These are phyloP conservation scores for Seladonia tumulorum DNA, from an alignment of 2,888 invertebrate species.

Conservation along the genomic window DNA sequence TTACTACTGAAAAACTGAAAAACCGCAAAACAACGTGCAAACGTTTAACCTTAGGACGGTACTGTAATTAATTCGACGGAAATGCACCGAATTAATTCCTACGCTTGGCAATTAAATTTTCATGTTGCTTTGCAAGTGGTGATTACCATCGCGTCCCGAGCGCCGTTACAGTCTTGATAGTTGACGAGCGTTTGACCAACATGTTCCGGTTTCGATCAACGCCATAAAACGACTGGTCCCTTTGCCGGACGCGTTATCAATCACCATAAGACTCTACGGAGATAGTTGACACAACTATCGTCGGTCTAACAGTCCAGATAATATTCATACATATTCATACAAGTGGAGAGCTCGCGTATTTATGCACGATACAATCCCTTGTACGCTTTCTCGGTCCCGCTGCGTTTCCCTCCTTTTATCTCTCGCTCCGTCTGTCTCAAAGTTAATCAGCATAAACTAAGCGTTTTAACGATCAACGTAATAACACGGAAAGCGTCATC, in stretches of 20 bases:
- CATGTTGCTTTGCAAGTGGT: background rate
- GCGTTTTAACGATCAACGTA: constrained; percentile 77
- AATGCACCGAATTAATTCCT: background rate
- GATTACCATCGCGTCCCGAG: background rate
- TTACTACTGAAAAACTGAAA: too few relatives aligned
- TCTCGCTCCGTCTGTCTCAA: constrained; percentile 1
- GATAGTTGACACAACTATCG: constrained; percentile 34
- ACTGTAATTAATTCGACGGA: background rate
- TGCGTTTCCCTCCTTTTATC: background rate
- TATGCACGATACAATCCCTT: constrained; percentile 34
- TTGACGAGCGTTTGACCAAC: background rate
- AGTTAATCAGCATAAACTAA: constrained; percentile 78
- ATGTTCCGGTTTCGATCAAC: constrained; percentile 7
- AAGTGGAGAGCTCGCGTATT: constrained; percentile 69
- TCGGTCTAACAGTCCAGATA: constrained; percentile 47
- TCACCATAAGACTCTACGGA: constrained; percentile 29
- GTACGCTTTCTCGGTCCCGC: background rate
- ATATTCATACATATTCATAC: constrained; percentile 77
- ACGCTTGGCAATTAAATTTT: background rate
- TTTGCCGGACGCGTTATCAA: constrained; percentile 2
- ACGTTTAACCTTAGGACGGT: background rate
- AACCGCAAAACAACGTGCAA: background rate
- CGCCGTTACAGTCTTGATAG: background rate
- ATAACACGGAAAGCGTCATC: constrained; percentile 75
- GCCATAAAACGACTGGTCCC: background rate